Evolutionary conservation across 2,888 invertebrate species (phyloP), one percentile per base, ranked within the genome.

Genomic region (Steinernema scapterisci): DNA sequence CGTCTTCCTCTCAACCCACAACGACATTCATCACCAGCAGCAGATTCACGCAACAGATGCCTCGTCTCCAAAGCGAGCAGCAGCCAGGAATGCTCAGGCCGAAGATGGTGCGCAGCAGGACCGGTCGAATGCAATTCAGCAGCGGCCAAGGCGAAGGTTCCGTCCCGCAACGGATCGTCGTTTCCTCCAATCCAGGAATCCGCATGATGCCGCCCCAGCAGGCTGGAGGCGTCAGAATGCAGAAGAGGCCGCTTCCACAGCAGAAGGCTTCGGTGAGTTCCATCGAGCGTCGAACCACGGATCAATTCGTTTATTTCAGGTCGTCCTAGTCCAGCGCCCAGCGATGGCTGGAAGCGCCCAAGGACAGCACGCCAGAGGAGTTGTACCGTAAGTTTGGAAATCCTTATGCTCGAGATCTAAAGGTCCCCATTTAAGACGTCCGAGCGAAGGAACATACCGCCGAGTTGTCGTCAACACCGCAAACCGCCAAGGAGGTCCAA

Each of bases 21-120:
- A 25, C 21, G 7, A 27, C 27, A 9, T 11, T 5, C n/a, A 16
- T n/a, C n/a, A 48, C 2, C n/a, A 38, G 38, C 38, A 38, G 38
- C 3, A 38, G 5, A 9, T 38, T 38, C 38, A 21, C 23, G 21
- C 3, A n/a, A n/a, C 54, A 25, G 31, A 63, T 63, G 63, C 63
- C 63, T 25, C 27, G 63, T 6, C 38, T 63, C 16, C 25, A 63
- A 27, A 63, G 63, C 63, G 63, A 63, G 31, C 63, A 63, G 63
- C 31, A 52, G 38, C 38, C 3, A 23, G 52, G 52, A 11, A n/a
- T 52, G 3, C 21, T 52, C 21, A n/a, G 63, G 7, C 63, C 9
- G 27, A 63, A 63, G 31, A 25, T 63, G 63, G 16, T 63, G 63
- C 63, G 63, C 2, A 23, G 52, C 23, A 23, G 27, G 63, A n/a